These are phyloP conservation scores for Drosophila mimica DNA, from an alignment of 2,888 invertebrate genomes.

Conservation along the genomic window DNA sequence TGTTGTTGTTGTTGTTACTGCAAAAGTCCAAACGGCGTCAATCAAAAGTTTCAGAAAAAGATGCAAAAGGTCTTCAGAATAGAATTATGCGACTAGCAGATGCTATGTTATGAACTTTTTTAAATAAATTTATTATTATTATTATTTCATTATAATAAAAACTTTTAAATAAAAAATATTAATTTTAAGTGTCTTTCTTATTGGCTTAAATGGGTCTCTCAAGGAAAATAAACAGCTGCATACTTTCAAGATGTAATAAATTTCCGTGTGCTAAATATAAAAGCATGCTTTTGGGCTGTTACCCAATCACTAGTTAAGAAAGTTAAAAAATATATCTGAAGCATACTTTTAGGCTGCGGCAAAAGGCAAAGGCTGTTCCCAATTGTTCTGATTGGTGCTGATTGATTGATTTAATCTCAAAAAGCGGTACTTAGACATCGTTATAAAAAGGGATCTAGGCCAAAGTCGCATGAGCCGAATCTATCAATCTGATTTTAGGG, in stretches of 20 bases:
- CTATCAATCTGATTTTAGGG: too few species aligned
- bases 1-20: conserved; percentile 34
- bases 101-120: conserved; percentile 10
- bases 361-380: neutral
- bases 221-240: neutral
- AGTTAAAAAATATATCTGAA: neutral
- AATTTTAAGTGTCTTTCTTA: neutral
- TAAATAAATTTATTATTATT: neutral
- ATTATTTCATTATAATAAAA: neutral
- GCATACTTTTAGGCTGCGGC: neutral
- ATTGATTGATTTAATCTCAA: too few species aligned
- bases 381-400: too few species aligned
- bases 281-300: too few species aligned
- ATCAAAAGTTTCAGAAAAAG: conserved; percentile 64
- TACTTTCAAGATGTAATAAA: neutral
- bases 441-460: too few species aligned
- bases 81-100: conserved; percentile 1
- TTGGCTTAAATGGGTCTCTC: neutral
- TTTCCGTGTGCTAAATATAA: neutral
- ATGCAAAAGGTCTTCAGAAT: neutral
- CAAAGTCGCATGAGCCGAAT: too few species aligned
- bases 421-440: too few species aligned
- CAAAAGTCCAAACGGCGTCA: conserved; percentile 78
- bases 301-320: neutral
- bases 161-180: neutral